Base-by-base conservation (phyloP, 2,888 invertebrate genomes). In the Cantharis nigra region DNA sequence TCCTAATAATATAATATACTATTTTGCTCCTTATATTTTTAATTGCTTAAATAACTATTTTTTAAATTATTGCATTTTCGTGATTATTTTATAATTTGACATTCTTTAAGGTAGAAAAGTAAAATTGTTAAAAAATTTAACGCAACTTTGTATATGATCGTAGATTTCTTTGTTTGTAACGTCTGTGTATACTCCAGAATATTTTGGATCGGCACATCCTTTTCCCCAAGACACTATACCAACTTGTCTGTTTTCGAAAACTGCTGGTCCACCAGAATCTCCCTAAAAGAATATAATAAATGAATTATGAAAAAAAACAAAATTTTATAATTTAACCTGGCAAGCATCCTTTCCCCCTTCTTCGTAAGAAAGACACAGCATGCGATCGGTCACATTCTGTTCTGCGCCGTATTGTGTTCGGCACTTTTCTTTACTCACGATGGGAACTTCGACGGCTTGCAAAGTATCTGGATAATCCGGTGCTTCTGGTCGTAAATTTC, bases 221-320 rank as follows among this genome's bases (percentile, higher is more conserved):
- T 9, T 9, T n/a, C 73, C 73, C 73, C 73, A 67, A 23, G 73
- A 73, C 4, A 69, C 69, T 9, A 69, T n/a, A 16, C 73, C 73
- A 5, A 18, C 62, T 9, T 69, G 28, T n/a, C 18, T 73, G 26
- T 62, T 62, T 10, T 49, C 62, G 11, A 69, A 49, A 13, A 28
- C 63, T 16, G 69, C 26, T 11, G 73, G 73, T 16, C 73, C 69
- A 49, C 73, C 73, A 69, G 73, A 73, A 63, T 73, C 73, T 16
- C 73, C 73, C 69, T 73, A 23, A 13, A 26, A 65, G 9, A 13
- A 2, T 5, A n/a, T 18, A 23, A 14, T 14, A 14, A 33, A 30
- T 13, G 7, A 33, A 11, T 65, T 65, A 2, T 9, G 13, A 28
- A 9, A 23, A 16, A 63, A 63, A 23, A 9, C 10, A 20, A 1